Conservation (phyloP, 2,888 invertebrate genomes). For the Plebejus anna region DNA sequence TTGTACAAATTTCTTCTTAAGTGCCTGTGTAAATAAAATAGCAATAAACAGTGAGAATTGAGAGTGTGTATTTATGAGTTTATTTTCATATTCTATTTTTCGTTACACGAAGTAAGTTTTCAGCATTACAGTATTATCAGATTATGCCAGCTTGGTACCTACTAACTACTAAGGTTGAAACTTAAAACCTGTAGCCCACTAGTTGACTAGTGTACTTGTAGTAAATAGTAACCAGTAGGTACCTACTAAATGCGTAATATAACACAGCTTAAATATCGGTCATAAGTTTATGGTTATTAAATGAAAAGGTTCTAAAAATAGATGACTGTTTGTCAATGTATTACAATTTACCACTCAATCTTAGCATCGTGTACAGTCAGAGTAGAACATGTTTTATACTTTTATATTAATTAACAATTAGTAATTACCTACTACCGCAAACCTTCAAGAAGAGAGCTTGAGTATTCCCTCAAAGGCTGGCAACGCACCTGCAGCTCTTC, state of each 20-base stretch:
- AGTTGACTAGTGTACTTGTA: too few relatives aligned
- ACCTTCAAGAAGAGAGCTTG: too few relatives aligned
- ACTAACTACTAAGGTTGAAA: too few relatives aligned
- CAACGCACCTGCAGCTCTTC: too few relatives aligned
- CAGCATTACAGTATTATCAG: too few relatives aligned
- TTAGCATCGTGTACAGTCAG: not conserved
- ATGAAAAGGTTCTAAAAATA: slow-evolving; percentile 5
- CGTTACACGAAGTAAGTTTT: not conserved
- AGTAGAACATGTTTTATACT: not conserved
- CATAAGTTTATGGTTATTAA: not conserved
- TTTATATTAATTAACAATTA: not conserved
- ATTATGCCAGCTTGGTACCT: too few relatives aligned
- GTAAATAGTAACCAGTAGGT: too few relatives aligned
- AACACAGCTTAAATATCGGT: not conserved
- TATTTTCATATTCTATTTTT: not conserved
- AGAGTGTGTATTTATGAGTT: not conserved
- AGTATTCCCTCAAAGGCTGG: too few relatives aligned
- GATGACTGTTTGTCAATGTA: not conserved
- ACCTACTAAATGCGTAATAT: not conserved
- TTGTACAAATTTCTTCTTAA: slow-evolving; percentile 28
- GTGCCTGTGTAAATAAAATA: slow-evolving; percentile 24
- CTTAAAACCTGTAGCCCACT: too few relatives aligned
- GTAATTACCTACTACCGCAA: too few relatives aligned
- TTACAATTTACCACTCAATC: slow-evolving; percentile 2
- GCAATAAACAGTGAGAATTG: not conserved